These are phyloP conservation scores for Hydrozoanthus gracilis DNA, from an alignment of 92 coral and sea anemone species.

Conservation along the genomic window DNA sequence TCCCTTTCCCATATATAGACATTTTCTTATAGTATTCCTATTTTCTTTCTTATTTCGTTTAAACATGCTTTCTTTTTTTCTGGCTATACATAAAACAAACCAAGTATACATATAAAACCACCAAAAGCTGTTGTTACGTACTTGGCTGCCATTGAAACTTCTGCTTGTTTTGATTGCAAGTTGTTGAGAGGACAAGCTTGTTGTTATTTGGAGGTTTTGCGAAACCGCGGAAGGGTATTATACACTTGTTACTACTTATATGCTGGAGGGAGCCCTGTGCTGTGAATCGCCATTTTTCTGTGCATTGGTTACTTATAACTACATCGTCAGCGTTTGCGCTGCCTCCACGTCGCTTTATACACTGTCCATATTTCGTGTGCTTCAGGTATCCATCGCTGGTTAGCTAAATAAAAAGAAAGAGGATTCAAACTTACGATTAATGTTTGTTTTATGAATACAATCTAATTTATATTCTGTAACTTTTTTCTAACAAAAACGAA, in stretches of 20 bases:
- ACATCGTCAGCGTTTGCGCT: conserved; percentile 72
- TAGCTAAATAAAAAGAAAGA: conserved; percentile 31
- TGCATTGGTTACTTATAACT: conserved; percentile 65
- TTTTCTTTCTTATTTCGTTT: too few relatives aligned
- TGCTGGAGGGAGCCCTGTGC: conserved; percentile 77
- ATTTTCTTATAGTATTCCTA: too few relatives aligned
- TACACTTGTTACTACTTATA: conserved; percentile 64
- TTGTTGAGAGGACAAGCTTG: conserved; percentile 63
- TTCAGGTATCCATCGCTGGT: conserved; percentile 72
- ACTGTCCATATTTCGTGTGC: conserved; percentile 70
- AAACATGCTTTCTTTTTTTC: too few relatives aligned
- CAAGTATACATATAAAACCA: too few relatives aligned
- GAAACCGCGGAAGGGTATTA: conserved; percentile 52
- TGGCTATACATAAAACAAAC: neutral
- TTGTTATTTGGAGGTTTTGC: conserved; percentile 67
- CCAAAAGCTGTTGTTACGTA: conserved; percentile 52
- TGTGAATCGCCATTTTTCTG: conserved; percentile 83
- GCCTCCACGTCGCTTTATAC: conserved; percentile 73
- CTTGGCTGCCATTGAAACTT: conserved; percentile 89
- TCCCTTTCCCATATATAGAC: too few relatives aligned
- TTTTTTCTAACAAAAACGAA: neutral
- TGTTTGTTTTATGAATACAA: too few relatives aligned
- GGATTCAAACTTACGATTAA: neutral
- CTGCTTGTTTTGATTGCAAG: conserved; percentile 79
- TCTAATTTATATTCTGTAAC: neutral